Conservation (phyloP, 2,888 invertebrate genomes). For the Gymnoscelis rufifasciata region DNA sequence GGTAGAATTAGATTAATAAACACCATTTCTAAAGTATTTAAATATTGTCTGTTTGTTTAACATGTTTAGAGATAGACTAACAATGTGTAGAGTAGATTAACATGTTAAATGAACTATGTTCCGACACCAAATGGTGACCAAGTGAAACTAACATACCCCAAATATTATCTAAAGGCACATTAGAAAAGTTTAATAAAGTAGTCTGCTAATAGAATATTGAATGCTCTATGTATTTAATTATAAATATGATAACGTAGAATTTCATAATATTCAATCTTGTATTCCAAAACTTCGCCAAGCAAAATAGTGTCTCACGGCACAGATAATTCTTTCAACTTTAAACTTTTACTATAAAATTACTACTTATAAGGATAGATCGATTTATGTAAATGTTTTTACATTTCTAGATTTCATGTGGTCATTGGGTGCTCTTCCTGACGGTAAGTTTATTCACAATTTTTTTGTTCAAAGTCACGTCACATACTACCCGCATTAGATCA, state of each 20-base stretch:
- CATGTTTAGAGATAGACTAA: slow-evolving; percentile 78
- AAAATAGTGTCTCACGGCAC: slow-evolving; percentile 78
- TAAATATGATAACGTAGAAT: slow-evolving; percentile 44
- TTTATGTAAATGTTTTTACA: slow-evolving; percentile 80
- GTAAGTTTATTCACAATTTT: slow-evolving; percentile 83
- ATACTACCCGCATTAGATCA: slow-evolving; percentile 54
- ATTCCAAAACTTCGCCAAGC: slow-evolving; percentile 66
- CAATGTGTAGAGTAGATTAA: slow-evolving; percentile 76
- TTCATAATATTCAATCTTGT: slow-evolving; percentile 46
- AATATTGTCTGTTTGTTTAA: slow-evolving; percentile 77
- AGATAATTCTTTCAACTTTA: slow-evolving; percentile 44
- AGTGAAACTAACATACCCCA: slow-evolving; percentile 68
- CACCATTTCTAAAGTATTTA: slow-evolving; percentile 73
- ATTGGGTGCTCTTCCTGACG: slow-evolving; percentile 98
- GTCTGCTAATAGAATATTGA: slow-evolving; percentile 54
- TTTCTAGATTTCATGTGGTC: slow-evolving; percentile 99
- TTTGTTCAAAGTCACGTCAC: slow-evolving; percentile 53
- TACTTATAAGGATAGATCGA: slow-evolving; percentile 71
- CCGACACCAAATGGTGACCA: slow-evolving; percentile 45
- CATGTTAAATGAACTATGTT: slow-evolving; percentile 51
- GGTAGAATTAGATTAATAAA: slow-evolving; percentile 75
- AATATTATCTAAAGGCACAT: slow-evolving; percentile 44
- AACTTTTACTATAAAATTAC: slow-evolving; percentile 47
- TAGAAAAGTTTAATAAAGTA: slow-evolving; percentile 58
- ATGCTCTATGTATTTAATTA: slow-evolving; percentile 54